A percentile compares a stretch with the other conserved stretches of the same genome.
These are phyloP conservation scores for Grammomys dolichurus DNA, from an alignment of 2,113 vertebrate species.

Conservation along the genomic window DNA sequence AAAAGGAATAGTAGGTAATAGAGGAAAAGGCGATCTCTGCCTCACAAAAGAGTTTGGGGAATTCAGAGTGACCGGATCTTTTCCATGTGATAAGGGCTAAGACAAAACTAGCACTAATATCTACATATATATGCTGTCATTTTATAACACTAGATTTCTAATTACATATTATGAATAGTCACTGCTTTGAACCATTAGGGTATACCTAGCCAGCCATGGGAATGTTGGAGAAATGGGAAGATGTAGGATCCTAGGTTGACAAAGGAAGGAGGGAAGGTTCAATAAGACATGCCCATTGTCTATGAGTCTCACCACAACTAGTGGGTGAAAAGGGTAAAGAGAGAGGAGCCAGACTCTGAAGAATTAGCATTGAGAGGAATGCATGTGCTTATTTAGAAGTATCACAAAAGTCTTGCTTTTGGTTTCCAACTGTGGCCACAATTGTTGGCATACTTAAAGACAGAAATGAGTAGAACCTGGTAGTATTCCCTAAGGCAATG, in stretches of 20 bases:
- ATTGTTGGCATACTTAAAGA: not conserved
- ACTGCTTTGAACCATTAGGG: conserved; percentile 22
- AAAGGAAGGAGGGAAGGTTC: not conserved
- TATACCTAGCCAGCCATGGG: not conserved
- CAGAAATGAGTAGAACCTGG: conserved; percentile 33
- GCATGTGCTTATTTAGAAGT: conserved; percentile 48
- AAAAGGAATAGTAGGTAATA: conserved; percentile 63
- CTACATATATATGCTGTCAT: not conserved
- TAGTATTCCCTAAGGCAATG: not conserved
- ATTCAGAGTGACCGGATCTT: conserved; percentile 43
- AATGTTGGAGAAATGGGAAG: not conserved
- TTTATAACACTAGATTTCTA: conserved; percentile 59
- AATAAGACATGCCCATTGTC: not conserved
- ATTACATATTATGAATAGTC: conserved; percentile 14
- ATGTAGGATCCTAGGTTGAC: not conserved
- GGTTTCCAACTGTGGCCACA: conserved; percentile 35
- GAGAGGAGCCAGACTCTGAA: not conserved
- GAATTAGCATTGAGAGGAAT: not conserved
- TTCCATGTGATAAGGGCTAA: not conserved
- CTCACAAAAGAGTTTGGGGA: conserved; percentile 29
- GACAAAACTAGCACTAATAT: not conserved
- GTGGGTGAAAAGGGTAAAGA: conserved; percentile 2
- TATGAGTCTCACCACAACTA: conserved; percentile 36
- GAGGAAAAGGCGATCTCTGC: conserved; percentile 40
- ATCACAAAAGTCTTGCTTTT: conserved; percentile 52